Evolutionary conservation across 2,888 invertebrate species (phyloP).

Genomic region (Epinotia demarniana): DNA sequence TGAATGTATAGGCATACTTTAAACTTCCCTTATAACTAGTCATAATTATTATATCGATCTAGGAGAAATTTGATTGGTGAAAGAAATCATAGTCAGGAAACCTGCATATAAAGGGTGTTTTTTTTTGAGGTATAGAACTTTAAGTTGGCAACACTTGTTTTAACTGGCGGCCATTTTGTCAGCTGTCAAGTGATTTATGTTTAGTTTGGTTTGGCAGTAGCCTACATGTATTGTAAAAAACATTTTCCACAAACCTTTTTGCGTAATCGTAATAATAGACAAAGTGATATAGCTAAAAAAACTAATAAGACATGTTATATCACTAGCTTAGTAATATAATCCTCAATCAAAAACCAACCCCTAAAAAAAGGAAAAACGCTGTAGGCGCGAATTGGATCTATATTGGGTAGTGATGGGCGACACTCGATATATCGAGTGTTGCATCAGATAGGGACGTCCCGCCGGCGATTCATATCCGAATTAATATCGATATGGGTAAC

Average conservation of each 20-base stretch:
- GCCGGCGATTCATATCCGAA: slow-evolving; percentile 79
- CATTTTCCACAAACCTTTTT: neutral
- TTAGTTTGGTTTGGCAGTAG: too few relatives aligned
- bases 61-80: too few relatives aligned
- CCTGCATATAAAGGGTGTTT: too few relatives aligned
- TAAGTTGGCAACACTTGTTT: too few relatives aligned
- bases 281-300: neutral
- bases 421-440: slow-evolving; percentile 60
- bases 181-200: too few relatives aligned
- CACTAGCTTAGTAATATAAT: slow-evolving; percentile 21
- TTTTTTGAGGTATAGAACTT: too few relatives aligned
- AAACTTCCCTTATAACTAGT: too few relatives aligned
- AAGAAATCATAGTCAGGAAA: too few relatives aligned
- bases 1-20: too few relatives aligned
- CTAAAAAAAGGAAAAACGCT: slow-evolving; percentile 49
- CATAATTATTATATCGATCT: too few relatives aligned
- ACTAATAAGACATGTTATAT: neutral
- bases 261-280: neutral
- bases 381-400: slow-evolving; percentile 65
- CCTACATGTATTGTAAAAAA: too few relatives aligned
- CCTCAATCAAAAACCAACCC: slow-evolving; percentile 25
- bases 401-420: slow-evolving; percentile 47
- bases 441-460: slow-evolving; percentile 54
- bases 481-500: slow-evolving; percentile 73
- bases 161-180: too few relatives aligned